Percentiles rank a stretch among this genome's conserved stretches.
Conservation (phyloP, 2,113 vertebrate genomes). For the Haliaeetus leucogaster region DNA sequence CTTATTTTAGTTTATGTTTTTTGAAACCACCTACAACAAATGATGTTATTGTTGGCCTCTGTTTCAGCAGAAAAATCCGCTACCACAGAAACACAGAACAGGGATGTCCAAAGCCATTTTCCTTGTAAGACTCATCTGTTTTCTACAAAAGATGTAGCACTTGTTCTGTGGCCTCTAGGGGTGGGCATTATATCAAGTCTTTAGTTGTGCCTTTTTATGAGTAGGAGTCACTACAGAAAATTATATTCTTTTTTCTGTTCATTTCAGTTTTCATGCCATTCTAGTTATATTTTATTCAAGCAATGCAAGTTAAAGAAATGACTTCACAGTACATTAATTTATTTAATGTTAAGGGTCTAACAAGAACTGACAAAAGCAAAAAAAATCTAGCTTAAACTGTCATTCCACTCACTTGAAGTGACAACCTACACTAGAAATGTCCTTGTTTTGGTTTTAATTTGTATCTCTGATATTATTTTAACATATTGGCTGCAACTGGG, state of each 20-base stretch:
- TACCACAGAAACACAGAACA: background rate
- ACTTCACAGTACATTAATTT: slow-evolving; percentile 28
- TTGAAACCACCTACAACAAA: background rate
- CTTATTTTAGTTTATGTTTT: background rate
- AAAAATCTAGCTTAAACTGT: background rate
- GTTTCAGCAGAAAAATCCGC: background rate
- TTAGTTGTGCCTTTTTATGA: background rate
- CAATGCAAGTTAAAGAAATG: slow-evolving; percentile 4
- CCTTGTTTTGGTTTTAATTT: slow-evolving; percentile 20
- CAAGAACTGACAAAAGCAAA: slow-evolving; percentile 6
- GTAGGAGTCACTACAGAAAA: background rate
- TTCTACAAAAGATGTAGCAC: background rate
- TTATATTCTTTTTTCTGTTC: background rate
- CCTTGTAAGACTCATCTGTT: background rate
- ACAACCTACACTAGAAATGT: background rate
- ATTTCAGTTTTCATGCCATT: slow-evolving; percentile 25
- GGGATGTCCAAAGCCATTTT: background rate
- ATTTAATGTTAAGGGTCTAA: slow-evolving; percentile 11
- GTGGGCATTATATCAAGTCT: background rate
- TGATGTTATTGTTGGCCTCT: background rate
- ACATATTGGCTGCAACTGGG: background rate
- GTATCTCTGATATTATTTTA: background rate
- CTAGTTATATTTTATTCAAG: background rate
- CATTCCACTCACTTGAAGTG: background rate
- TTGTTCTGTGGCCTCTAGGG: background rate